phyloP scores from a whole-genome alignment of 2,797 vertebrate species.

The Poeciliopsis infans region DNA sequence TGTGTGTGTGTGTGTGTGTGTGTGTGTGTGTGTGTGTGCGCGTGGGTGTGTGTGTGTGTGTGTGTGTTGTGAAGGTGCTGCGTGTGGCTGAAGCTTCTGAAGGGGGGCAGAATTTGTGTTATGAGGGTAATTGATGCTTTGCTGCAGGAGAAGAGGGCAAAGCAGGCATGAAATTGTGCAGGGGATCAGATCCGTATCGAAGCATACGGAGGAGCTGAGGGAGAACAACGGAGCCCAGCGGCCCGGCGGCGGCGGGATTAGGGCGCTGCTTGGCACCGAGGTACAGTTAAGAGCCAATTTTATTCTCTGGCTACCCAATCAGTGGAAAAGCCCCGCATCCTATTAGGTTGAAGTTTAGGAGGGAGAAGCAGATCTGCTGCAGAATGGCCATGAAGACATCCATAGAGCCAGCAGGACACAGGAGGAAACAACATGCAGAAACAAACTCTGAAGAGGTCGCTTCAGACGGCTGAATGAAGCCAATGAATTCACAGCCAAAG shows the following conservation, averaged over 20 bases:
- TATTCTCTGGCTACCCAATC: constrained; percentile 89
- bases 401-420: constrained; percentile 75
- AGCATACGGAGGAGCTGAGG: constrained; percentile 69
- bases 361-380: constrained; percentile 65
- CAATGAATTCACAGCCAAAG: constrained; percentile 19
- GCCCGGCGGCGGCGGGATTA: constrained; percentile 77
- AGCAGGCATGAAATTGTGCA: constrained; percentile 87
- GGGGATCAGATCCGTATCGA: constrained; percentile 83
- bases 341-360: constrained; percentile 81
- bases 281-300: constrained; percentile 87
- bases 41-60: constrained; percentile 1
- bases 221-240: constrained; percentile 66
- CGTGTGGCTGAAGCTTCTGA: constrained; percentile 65
- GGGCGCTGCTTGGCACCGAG: constrained; percentile 73
- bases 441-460: neutral
- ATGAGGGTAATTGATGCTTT: constrained; percentile 83
- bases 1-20: neutral
- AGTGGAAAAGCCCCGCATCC: constrained; percentile 84
- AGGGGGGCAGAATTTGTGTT: constrained; percentile 80
- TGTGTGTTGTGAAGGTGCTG: constrained; percentile 11
- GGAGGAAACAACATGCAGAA: constrained; percentile 11
- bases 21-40: neutral
- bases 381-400: constrained; percentile 80
- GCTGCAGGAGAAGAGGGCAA: constrained; percentile 82
- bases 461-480: constrained; percentile 1